phyloP scores from a whole-genome alignment of 2,888 invertebrate species.

The Pyrgus malvae region DNA sequence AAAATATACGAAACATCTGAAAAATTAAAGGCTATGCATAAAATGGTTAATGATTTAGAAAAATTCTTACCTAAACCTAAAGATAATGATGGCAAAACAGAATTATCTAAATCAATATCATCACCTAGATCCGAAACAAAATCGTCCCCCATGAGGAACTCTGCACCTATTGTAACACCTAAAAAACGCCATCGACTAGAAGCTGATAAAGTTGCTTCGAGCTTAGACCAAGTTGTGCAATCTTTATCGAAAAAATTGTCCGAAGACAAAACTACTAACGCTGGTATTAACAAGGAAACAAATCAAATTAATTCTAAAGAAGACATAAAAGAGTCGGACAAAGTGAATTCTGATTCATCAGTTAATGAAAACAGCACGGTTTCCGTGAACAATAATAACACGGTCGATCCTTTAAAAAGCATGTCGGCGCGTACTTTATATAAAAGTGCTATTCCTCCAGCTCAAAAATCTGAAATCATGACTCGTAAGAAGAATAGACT shows the following conservation, averaged over 20 bases:
- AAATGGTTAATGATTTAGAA: constrained; percentile 73
- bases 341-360: constrained; percentile 30
- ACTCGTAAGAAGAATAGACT: constrained; percentile 84
- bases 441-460: constrained; percentile 72
- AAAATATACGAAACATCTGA: constrained; percentile 77
- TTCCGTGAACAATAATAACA: constrained; percentile 45
- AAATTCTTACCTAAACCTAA: constrained; percentile 69
- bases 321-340: constrained; percentile 50
- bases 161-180: constrained; percentile 83
- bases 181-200: constrained; percentile 88
- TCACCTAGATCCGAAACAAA: constrained; percentile 67
- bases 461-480: constrained; percentile 81
- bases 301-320: constrained; percentile 59
- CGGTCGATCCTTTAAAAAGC: constrained; percentile 68
- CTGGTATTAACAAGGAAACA: constrained; percentile 47
- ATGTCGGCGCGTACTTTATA: constrained; percentile 76
- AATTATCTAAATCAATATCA: constrained; percentile 54
- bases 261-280: constrained; percentile 57
- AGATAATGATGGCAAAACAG: constrained; percentile 58
- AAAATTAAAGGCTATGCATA: constrained; percentile 75
- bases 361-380: constrained; percentile 38
- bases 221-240: constrained; percentile 73
- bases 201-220: constrained; percentile 72
- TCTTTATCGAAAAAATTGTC: constrained; percentile 74
- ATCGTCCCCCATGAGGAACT: constrained; percentile 60